Evolutionary conservation across 2,888 invertebrate genomes (phyloP), one percentile per base, ranked within the genome.

Genomic region (Aphidius colemani): DNA sequence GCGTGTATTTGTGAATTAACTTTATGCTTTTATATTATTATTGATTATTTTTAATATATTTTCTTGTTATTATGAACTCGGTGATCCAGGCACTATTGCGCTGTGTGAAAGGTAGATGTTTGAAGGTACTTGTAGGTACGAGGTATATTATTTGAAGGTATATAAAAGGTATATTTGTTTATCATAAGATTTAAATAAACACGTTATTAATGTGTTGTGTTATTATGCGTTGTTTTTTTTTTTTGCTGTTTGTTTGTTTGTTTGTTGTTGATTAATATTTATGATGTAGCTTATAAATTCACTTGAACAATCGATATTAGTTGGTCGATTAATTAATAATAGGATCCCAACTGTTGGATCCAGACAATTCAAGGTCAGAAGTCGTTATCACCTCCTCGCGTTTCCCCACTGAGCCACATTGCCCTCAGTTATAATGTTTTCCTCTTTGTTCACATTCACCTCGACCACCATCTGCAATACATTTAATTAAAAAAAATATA

Each of bases 61-160:
- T 53, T 10, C n/a, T 59, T 11, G 11, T 63, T 13, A 61, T 61
- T 69, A 69, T 69, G 70, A 30, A 70, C 63, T 70, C 67, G 67
- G 71, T 72, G 73, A 73, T 69, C 74, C 78, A 79, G 80, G 80
- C 80, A 81, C 80, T 79, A 79, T 79, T 79, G 79, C 78, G 76
- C 79, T 79, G 78, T 74, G 74, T 74, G 74, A 69, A 77, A 78
- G 77, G 76, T 77, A 75, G 68, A 68, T 70, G 67, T 77, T 77
- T 78, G 75, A 79, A 81, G 80, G 80, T 81, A 81, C 79, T 80
- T 78, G 79, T 80, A 78, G 77, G 76, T 78, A 78, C 76, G 80
- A 80, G 80, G 79, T 80, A 80, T 79, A 77, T 78, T 66, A 67
- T 64, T 74, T 73, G 73, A 79, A 79, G 79, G 78, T 79, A 78